These are phyloP conservation scores for Cichlasoma orientale DNA, from an alignment of 2,797 vertebrate species.

Conservation along the genomic window DNA sequence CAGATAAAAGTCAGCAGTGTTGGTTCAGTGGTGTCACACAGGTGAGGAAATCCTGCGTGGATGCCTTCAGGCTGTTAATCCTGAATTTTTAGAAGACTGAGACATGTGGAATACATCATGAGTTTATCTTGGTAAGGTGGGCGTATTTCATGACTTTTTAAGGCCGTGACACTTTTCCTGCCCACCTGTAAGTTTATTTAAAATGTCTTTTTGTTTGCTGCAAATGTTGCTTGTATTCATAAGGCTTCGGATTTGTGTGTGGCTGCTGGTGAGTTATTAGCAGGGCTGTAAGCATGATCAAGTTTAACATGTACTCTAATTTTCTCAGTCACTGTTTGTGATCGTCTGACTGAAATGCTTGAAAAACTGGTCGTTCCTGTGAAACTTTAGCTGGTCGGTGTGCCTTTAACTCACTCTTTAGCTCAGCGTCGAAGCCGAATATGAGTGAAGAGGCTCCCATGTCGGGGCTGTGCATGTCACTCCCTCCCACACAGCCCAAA, in stretches of 20 bases:
- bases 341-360: neutral
- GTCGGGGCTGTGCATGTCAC: slow-evolving; percentile 7
- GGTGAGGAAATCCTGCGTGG: slow-evolving; percentile 17
- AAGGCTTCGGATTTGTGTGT: slow-evolving; percentile 52
- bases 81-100: slow-evolving; percentile 26
- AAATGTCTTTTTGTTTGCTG: neutral
- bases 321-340: neutral
- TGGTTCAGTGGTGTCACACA: slow-evolving; percentile 28
- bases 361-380: neutral
- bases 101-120: slow-evolving; percentile 66
- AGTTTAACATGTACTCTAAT: neutral
- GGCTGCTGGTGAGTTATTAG: slow-evolving; percentile 76
- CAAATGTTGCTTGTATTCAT: neutral
- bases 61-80: slow-evolving; percentile 15
- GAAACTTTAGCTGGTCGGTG: neutral
- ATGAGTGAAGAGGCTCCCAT: slow-evolving; percentile 4
- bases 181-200: neutral
- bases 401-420: neutral
- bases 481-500: slow-evolving; percentile 62
- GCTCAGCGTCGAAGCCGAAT: neutral
- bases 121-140: slow-evolving; percentile 78
- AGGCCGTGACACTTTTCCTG: neutral
- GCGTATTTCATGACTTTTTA: neutral
- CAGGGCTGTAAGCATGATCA: slow-evolving; percentile 21
- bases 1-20: slow-evolving; percentile 67